phyloP scores from a whole-genome alignment of 2,113 vertebrate genomes.

The Bos indicus region DNA sequence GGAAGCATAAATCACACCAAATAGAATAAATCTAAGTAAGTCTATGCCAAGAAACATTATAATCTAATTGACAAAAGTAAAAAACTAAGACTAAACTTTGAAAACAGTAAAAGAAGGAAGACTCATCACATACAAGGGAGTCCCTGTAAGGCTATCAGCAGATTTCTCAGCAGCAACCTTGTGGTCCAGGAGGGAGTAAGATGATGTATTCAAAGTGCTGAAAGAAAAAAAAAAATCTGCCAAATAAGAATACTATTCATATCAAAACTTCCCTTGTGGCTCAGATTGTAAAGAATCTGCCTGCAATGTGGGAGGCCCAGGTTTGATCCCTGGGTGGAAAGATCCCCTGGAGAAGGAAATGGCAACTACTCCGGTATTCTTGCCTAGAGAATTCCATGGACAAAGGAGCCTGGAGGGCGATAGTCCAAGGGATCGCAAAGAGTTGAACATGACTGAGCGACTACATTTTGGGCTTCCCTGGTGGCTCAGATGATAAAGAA shows the following conservation, averaged over 20 bases:
- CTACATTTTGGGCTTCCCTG: neutral
- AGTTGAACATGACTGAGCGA: neutral
- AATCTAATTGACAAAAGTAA: neutral
- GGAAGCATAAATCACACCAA: neutral
- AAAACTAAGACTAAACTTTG: neutral
- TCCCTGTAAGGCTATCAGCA: neutral
- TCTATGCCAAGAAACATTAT: neutral
- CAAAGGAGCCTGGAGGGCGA: neutral
- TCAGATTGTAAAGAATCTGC: neutral
- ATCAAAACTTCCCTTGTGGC: neutral
- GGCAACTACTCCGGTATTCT: neutral
- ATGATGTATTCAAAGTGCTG: neutral
- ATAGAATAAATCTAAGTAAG: neutral
- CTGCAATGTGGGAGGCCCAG: neutral
- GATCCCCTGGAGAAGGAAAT: neutral
- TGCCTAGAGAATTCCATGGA: neutral
- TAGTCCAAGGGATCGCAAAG: neutral
- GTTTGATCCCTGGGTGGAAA: neutral
- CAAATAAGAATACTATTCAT: neutral
- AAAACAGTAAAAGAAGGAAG: neutral
- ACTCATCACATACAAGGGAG: neutral
- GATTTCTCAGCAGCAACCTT: neutral
- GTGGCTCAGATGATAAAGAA: neutral
- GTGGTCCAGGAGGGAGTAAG: neutral
- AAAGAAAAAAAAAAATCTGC: neutral